Evolutionary conservation across 2,113 vertebrate genomes (phyloP), one percentile per base, ranked within the genome.

Genomic region (Nansenia antarctica): DNA sequence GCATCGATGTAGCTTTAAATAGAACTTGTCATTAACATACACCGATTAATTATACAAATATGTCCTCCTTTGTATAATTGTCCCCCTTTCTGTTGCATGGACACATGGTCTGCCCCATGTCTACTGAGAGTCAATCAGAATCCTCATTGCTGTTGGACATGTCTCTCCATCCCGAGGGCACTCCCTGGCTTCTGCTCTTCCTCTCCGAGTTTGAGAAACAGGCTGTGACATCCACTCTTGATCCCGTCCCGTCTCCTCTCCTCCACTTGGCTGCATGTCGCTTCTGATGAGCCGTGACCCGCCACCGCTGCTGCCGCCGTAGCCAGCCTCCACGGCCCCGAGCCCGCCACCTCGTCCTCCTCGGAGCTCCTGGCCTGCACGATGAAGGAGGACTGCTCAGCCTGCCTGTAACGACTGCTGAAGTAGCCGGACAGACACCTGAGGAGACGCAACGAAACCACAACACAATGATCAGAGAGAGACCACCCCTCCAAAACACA

Each of bases 341-440:
- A 4, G 12, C 82, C 79, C 82, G 69, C 78, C 64, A 29, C 66
- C 15, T 72, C 22, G 74, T 73, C 62, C 57, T 83, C 85, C 27
- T 58, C 61, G 0, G n/a, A n/a, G 9, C 52, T 63, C 65, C 82
- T 70, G 74, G 81, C 84, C 77, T 70, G 79, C 79, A 91, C 72
- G 42, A 85, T 88, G 86, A 94, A 95, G 79, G 91, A 93, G 87
- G 88, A 93, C 70, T 84, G 92, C 82, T 88, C 81, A 11, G 92
- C 92, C 80, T 86, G 80, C 70, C 64, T 88, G 83, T 91, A 90
- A 67, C 82, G 82, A 22, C 70, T 73, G 81, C 76, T 83, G 73
- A 85, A 76, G 80, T 86, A 91, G 82, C 85, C 77, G 55, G 72
- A 81, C 77, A 93, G 82, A 82, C 88, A 90, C 88, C 92, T 92